phyloP scores from a whole-genome alignment of 2,888 invertebrate genomes.

The Lymantria dispar region DNA sequence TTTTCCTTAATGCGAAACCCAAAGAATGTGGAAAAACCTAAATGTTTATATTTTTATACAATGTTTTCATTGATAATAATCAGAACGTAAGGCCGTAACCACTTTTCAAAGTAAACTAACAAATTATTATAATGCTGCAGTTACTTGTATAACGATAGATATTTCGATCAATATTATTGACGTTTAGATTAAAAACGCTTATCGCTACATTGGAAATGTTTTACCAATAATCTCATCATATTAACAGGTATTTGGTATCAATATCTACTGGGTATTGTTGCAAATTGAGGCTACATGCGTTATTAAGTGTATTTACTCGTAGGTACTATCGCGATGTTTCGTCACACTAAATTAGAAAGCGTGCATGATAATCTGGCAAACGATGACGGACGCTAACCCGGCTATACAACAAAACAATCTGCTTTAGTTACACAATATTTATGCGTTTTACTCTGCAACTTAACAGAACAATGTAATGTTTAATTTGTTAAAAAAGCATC shows the following conservation, averaged over 20 bases:
- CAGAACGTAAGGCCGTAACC: too few relatives aligned
- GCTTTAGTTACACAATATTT: constrained; percentile 24
- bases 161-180: background rate
- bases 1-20: too few relatives aligned
- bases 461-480: background rate
- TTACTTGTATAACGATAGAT: too few relatives aligned
- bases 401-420: constrained; percentile 23
- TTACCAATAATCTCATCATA: background rate
- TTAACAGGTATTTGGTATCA: constrained; percentile 6
- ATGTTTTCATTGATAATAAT: too few relatives aligned
- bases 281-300: constrained; percentile 44
- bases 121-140: too few relatives aligned
- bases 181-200: too few relatives aligned
- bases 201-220: background rate
- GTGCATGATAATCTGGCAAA: constrained; percentile 48
- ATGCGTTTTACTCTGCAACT: background rate
- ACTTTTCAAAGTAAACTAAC: too few relatives aligned
- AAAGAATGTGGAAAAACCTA: too few relatives aligned
- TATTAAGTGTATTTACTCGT: constrained; percentile 29
- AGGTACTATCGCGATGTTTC: constrained; percentile 57
- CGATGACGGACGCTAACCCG: constrained; percentile 33
- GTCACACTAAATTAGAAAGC: constrained; percentile 77
- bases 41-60: too few relatives aligned
- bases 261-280: constrained; percentile 31
- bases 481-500: background rate